Evolutionary conservation across 2,797 vertebrate species (phyloP).

Genomic region (Garrulus glandarius): DNA sequence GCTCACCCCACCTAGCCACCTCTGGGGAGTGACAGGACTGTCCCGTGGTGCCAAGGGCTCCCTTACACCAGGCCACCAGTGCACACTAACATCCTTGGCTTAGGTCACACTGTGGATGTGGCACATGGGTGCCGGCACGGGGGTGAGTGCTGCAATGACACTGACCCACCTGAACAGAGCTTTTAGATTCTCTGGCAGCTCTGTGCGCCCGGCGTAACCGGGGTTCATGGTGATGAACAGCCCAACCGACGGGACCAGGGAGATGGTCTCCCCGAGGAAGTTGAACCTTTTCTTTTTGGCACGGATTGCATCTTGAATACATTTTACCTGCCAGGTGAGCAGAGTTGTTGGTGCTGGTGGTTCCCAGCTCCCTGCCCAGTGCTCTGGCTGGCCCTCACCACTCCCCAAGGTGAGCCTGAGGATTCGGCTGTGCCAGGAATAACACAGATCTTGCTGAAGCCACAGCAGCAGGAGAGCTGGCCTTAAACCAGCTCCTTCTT

Average conservation of each 20-base stretch:
- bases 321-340: slow-evolving; percentile 70
- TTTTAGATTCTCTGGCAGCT: slow-evolving; percentile 77
- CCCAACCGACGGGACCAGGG: slow-evolving; percentile 70
- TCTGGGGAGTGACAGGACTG: not conserved
- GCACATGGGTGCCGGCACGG: fast-evolving
- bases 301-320: slow-evolving; percentile 77
- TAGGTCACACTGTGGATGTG: fast-evolving
- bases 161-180: slow-evolving; percentile 72
- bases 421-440: not conserved
- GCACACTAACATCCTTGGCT: not conserved
- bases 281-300: slow-evolving; percentile 73
- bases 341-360: not conserved
- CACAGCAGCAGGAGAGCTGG: not conserved
- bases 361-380: not conserved
- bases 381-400: not conserved
- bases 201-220: slow-evolving; percentile 73
- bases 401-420: not conserved
- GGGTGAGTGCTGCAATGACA: fast-evolving
- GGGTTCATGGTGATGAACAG: slow-evolving; percentile 84
- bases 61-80: not conserved
- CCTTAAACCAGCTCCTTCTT: not conserved
- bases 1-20: not conserved
- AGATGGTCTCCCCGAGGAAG: slow-evolving; percentile 75
- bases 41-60: not conserved
- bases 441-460: not conserved